These are phyloP conservation scores for Myxocyprinus asiaticus DNA, from an alignment of 2,113 vertebrate species.

Conservation along the genomic window DNA sequence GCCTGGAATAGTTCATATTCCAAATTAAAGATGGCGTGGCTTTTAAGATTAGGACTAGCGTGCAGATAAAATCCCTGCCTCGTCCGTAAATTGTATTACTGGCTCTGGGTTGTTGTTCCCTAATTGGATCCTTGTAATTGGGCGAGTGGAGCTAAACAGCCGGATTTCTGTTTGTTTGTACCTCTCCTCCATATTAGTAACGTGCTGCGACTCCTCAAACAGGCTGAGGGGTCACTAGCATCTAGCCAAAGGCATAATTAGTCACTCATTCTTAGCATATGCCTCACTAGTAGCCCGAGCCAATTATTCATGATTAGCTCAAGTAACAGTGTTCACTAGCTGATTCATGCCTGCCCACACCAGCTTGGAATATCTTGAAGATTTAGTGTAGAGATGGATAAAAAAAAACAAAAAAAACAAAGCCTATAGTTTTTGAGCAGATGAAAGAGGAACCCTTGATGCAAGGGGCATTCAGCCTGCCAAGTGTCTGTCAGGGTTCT, in stretches of 20 bases:
- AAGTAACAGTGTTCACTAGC: slow-evolving; percentile 31
- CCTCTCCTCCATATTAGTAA: slow-evolving; percentile 57
- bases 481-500: slow-evolving; percentile 50
- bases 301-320: slow-evolving; percentile 54
- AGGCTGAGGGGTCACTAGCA: slow-evolving; percentile 43
- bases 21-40: slow-evolving; percentile 42
- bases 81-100: slow-evolving; percentile 52
- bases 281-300: slow-evolving; percentile 43
- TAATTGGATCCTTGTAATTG: slow-evolving; percentile 63
- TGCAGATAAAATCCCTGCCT: slow-evolving; percentile 38
- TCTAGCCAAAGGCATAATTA: slow-evolving; percentile 55
- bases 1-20: slow-evolving; percentile 27
- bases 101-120: slow-evolving; percentile 55
- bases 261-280: slow-evolving; percentile 56
- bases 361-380: slow-evolving; percentile 6
- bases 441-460: slow-evolving; percentile 44
- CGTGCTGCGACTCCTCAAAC: slow-evolving; percentile 58
- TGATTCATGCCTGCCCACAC: slow-evolving; percentile 41
- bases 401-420: slow-evolving; percentile 13
- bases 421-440: slow-evolving; percentile 28
- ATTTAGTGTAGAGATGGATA: slow-evolving; percentile 19
- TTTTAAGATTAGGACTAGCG: slow-evolving; percentile 30
- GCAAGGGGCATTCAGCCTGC: slow-evolving; percentile 44
- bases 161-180: slow-evolving; percentile 64
- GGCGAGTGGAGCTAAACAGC: slow-evolving; percentile 57